Evolutionary conservation across 2,113 vertebrate species (phyloP).

Genomic region (Anhinga anhinga): DNA sequence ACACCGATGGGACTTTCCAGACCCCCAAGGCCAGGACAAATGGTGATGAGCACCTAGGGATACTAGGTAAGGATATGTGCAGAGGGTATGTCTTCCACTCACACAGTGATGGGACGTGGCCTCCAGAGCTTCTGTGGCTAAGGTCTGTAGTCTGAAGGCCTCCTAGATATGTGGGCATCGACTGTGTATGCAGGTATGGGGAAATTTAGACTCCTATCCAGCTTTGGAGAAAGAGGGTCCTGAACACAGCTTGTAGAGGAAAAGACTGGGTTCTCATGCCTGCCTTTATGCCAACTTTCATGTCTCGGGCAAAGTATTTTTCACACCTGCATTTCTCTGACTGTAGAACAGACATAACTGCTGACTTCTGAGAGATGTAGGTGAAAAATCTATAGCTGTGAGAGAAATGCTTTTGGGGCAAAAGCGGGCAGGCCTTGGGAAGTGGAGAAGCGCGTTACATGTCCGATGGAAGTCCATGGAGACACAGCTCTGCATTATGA

Average conservation of each 20-base stretch:
- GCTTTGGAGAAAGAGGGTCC: neutral
- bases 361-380: neutral
- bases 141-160: neutral
- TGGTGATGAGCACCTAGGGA: slow-evolving; percentile 71
- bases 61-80: slow-evolving; percentile 68
- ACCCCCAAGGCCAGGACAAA: slow-evolving; percentile 50
- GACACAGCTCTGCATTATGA: neutral
- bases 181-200: neutral
- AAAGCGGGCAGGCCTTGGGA: neutral
- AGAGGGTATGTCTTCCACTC: neutral
- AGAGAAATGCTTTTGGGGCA: neutral
- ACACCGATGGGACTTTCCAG: slow-evolving; percentile 75
- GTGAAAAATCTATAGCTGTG: neutral
- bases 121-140: neutral
- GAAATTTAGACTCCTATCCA: neutral
- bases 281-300: neutral
- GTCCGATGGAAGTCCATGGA: neutral
- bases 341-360: neutral
- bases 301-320: neutral
- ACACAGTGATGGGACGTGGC: neutral
- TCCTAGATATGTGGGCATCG: neutral
- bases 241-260: neutral
- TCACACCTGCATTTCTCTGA: neutral
- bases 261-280: neutral
- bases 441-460: neutral